Evolutionary conservation across 30 jellyfish, hydroid and myxozoan species (phyloP), one percentile per base, ranked within the genome.

Genomic region (Nemopilema nomurai): DNA sequence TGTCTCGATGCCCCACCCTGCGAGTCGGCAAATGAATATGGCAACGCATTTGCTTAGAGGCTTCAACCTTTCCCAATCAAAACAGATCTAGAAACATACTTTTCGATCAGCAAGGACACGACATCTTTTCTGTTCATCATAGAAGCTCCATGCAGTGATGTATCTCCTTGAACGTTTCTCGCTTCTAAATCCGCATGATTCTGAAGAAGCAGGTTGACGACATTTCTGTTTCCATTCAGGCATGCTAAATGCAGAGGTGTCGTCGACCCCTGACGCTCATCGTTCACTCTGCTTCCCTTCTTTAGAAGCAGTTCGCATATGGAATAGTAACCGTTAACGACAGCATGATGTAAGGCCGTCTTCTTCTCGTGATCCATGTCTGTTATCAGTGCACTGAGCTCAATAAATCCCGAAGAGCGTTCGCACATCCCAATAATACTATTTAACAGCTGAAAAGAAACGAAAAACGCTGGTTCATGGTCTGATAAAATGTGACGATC

Each of bases 131-230:
- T 72, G 86, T 89, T 89, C 80, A 81, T 24, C 8, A 65, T 66
- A n/a, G 97, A 90, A 1, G 97, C 97, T 62, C 33, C 84, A 62
- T 81, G 93, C 53, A 89, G 71, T 21, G 97, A 86, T 20, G 97
- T 89, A 26, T 89, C 94, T 1, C 84, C 82, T 62, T 67, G 83
- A 0, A 64, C 28, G 68, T 82, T 89, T 31, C 67, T 74, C 25
- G 69, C 89, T 51, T 89, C 97, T 4, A 89, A 41, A 21, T 80
- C 51, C 3, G 92, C 90, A 29, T 30, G 49, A 62, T 66, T 49
- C 9, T 77, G 53, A 4, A 89, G 77, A 77, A 89, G 73, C 81
- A 89, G 81, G 41, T 31, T 83, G 27, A 75, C 89, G 28, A 76
- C 83, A 49, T 89, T 89, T 1, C 51, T 25, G 62, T 72, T 41